Evolutionary conservation across 2,888 invertebrate genomes (phyloP).

Genomic region (Neoitamus cyanurus): DNA sequence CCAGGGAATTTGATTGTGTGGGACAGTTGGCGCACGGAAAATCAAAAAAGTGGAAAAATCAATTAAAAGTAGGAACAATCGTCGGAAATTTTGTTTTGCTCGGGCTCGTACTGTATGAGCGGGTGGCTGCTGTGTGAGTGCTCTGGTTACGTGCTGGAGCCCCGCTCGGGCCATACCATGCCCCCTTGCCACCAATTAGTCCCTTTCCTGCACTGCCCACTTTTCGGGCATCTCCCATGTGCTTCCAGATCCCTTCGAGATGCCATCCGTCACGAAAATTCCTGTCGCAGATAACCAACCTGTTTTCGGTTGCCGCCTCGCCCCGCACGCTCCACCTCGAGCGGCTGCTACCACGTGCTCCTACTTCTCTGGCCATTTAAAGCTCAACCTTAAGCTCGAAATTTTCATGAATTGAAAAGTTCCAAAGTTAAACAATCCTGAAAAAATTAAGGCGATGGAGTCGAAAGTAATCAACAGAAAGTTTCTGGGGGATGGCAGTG

Average conservation of each 20-base stretch:
- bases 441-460: slow-evolving; percentile 30
- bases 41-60: slow-evolving; percentile 56
- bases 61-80: slow-evolving; percentile 57
- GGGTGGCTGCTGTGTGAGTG: not conserved
- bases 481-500: not conserved
- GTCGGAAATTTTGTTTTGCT: slow-evolving; percentile 6
- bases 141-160: not conserved
- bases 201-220: not conserved
- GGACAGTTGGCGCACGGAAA: slow-evolving; percentile 57
- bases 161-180: not conserved
- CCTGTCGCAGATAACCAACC: not conserved
- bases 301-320: not conserved
- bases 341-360: slow-evolving; percentile 4
- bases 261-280: slow-evolving; percentile 8
- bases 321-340: not conserved
- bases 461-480: slow-evolving; percentile 4
- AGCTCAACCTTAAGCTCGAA: not conserved
- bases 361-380: not conserved
- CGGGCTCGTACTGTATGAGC: not conserved
- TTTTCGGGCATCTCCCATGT: not conserved
- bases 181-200: not conserved
- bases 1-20: slow-evolving; percentile 25
- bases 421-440: slow-evolving; percentile 22
- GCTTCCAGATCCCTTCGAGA: not conserved
- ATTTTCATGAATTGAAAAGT: slow-evolving; percentile 27